Percentiles rank a stretch among this genome's conserved stretches.
These are phyloP conservation scores for Amia ocellicauda DNA, from an alignment of 2,113 vertebrate species.

Conservation along the genomic window DNA sequence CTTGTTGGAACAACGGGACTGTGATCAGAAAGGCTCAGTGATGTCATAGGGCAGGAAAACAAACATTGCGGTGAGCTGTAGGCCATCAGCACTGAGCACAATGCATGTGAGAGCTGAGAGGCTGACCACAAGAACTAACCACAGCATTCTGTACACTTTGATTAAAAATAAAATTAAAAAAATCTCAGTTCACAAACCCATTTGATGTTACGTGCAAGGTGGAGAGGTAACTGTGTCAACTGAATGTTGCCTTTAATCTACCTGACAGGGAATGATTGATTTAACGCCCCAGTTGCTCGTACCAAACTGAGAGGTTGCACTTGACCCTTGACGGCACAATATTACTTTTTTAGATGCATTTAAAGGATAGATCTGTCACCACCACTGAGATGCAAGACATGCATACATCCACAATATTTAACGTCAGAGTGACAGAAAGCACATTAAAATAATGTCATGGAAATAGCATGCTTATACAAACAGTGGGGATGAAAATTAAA, in stretches of 20 bases:
- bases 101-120: too few species aligned
- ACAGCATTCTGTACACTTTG: too few species aligned
- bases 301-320: conserved; percentile 4
- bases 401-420: neutral
- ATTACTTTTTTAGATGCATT: neutral
- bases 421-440: too few species aligned
- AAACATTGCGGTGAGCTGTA: neutral
- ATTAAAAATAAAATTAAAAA: too few species aligned
- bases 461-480: too few species aligned
- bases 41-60: neutral
- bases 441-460: too few species aligned
- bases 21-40: neutral
- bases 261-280: conserved; percentile 5
- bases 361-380: conserved; percentile 6
- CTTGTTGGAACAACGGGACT: neutral
- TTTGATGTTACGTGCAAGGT: conserved; percentile 1
- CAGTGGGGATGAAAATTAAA: too few species aligned
- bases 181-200: too few species aligned
- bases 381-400: neutral
- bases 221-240: too few species aligned
- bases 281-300: neutral
- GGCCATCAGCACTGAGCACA: neutral
- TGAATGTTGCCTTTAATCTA: too few species aligned
- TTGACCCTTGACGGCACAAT: neutral
- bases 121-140: too few species aligned